Percentiles rank a stretch among this genome's conserved stretches.
Conservation (phyloP, 2,888 invertebrate genomes). For the Epirrhoe tristata region DNA sequence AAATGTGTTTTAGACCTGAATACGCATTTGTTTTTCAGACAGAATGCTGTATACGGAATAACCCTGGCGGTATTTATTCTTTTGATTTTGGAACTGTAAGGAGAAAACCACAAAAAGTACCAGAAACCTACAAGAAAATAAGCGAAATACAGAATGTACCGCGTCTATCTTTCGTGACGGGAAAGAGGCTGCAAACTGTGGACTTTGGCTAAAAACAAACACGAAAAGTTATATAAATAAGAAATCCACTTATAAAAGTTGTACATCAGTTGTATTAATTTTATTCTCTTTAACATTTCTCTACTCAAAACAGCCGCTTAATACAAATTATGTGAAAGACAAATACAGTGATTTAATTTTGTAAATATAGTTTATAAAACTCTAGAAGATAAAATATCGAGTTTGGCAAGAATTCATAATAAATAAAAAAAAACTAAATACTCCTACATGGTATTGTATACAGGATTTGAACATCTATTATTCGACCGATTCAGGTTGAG, state of each 20-base stretch:
- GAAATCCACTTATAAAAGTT: conserved; percentile 70
- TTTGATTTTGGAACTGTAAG: conserved; percentile 84
- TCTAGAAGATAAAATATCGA: conserved; percentile 84
- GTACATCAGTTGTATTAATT: conserved; percentile 83
- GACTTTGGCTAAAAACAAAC: conserved; percentile 72
- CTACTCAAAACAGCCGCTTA: conserved; percentile 82
- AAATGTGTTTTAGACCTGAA: too few relatives aligned
- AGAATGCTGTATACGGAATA: conserved; percentile 80
- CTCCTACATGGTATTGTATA: conserved; percentile 95
- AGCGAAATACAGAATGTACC: conserved; percentile 75
- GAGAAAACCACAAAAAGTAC: conserved; percentile 63
- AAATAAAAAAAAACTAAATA: conserved; percentile 81
- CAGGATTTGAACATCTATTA: conserved; percentile 90
- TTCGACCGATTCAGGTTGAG: conserved; percentile 91
- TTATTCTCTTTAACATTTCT: conserved; percentile 79
- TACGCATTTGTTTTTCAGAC: conserved; percentile 73
- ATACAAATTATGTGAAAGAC: conserved; percentile 80
- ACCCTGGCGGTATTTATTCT: conserved; percentile 84
- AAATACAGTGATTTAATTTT: conserved; percentile 83
- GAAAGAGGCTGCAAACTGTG: conserved; percentile 84
- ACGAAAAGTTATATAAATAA: conserved; percentile 44
- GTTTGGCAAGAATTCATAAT: conserved; percentile 85
- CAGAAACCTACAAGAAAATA: conserved; percentile 65
- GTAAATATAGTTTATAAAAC: conserved; percentile 84
- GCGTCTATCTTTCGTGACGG: conserved; percentile 83